Evolutionary conservation across 2,797 vertebrate genomes (phyloP), one percentile per base, ranked within the genome.

Genomic region (Cuculus canorus): DNA sequence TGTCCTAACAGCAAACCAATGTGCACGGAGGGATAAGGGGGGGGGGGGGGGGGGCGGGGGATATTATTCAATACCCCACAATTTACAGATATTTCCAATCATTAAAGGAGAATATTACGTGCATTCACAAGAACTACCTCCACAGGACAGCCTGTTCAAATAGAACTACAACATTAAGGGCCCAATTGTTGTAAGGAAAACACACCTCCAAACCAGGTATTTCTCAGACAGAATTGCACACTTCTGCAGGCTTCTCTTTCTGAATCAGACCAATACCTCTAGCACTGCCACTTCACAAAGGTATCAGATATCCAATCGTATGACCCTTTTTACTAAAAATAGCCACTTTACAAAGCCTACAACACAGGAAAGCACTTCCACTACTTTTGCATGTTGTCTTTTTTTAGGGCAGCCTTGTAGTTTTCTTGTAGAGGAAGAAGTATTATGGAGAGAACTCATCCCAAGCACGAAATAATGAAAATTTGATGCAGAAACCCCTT

Each of bases 21-120:
- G 1, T 11, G 13, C 13, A 9, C 1, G 2, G 19, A 11, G 5
- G 13, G 23, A 3, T 0, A 32, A 17, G 63, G 23, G 9, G 59
- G 11, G 10, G 72, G 5, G 16, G 66, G 17, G n/a, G n/a, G 63
- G 23, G 9, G 59, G 11, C 10, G 72, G 5, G 16, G 66, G 17
- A n/a, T n/a, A 24, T 17, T 6, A 23, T 41, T 70, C 64, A 64
- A 22, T 33, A 57, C 3, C 5, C 41, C 17, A 37, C 28, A 53
- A n/a, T 27, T 78, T 33, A 68, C 27, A 65, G 22, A 37, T 68
- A 59, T 56, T 63, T 41, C 35, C 19, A 28, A 5, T 27, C 32
- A n/a, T 30, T 79, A 79, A 27, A 48, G 25, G 17, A 22, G 6
- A 61, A 4, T 5, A 60, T 47, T 76, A 56, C 9, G 5, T 1